phyloP scores from a whole-genome alignment of 2,888 invertebrate genomes.

The Tachina lurida region DNA sequence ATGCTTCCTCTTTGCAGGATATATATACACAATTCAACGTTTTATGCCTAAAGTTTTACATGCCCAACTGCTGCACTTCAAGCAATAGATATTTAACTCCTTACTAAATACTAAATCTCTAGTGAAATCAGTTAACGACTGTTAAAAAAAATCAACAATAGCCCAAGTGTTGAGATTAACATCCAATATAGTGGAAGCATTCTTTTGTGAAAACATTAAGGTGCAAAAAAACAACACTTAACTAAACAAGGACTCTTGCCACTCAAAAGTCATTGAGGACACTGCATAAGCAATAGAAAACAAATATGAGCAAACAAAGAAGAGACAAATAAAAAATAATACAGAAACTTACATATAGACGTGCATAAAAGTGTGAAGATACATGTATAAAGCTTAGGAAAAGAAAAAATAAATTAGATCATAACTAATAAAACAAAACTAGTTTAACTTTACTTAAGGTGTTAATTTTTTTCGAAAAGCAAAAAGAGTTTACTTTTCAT shows the following conservation, averaged over 20 bases:
- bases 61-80: background rate
- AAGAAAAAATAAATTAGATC: background rate
- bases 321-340: background rate
- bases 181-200: slow-evolving; percentile 29
- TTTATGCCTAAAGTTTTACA: slow-evolving; percentile 15
- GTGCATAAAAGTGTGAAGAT: background rate
- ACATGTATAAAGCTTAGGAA: background rate
- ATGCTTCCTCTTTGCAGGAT: background rate
- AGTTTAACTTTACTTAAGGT: too few species aligned
- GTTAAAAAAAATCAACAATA: slow-evolving; percentile 26
- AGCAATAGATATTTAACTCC: slow-evolving; percentile 14
- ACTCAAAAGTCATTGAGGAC: slow-evolving; percentile 21
- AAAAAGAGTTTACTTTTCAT: too few species aligned
- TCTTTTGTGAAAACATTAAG: slow-evolving; percentile 18
- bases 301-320: slow-evolving; percentile 25
- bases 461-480: too few species aligned
- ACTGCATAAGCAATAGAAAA: slow-evolving; percentile 43
- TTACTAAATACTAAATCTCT: background rate
- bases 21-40: slow-evolving; percentile 7
- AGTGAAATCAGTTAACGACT: background rate
- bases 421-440: too few species aligned
- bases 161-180: slow-evolving; percentile 56
- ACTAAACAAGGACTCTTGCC: slow-evolving; percentile 49
- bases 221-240: slow-evolving; percentile 12
- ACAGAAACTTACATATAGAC: background rate